Evolutionary conservation across 2,888 invertebrate species (phyloP), one percentile per base, ranked within the genome.

Genomic region (Heliconius erato): DNA sequence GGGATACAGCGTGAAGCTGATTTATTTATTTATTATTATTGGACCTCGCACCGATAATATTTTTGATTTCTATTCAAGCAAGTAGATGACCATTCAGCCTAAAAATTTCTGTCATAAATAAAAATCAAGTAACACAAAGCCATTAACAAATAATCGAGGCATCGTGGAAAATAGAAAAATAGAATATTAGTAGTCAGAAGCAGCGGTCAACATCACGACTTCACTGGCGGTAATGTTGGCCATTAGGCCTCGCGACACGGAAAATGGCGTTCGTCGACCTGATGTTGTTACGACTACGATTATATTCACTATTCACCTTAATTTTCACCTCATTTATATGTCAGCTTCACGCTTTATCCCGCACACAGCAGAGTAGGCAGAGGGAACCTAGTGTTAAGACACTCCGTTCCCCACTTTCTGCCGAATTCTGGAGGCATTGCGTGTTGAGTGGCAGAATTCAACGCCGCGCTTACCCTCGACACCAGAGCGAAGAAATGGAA

Each of bases 151-250:
- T 86, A 83, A 86, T 82, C 83, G 85, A 87, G 87, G 85, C 86
- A 86, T 88, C 86, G 86, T 85, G 87, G 87, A 89, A 91, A 91
- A 91, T 89, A 90, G 89, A 91, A 92, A 92, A 92, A 91, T 91
- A 89, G 88, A 91, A 88, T 90, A 90, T 91, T 92, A 92, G 92
- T 92, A 92, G 92, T 68, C 76, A 80, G 63, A 74, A 81, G 91
- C 90, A 91, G 90, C 90, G 91, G 90, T 90, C 90, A 91, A 86
- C 92, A 91, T 92, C 92, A 93, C 92, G 93, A 94, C 92, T 94
- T 94, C 92, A 94, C 92, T 92, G 92, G 86, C 89, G 85, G 91
- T 94, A 92, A 93, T 93, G 89, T 91, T 88, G 74, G 90, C 92
- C 91, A 94, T 94, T 94, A 94, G 90, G 91, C 87, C 89, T 89